phyloP scores from a whole-genome alignment of 2,113 vertebrate species.

The Odobenus rosmarus region DNA sequence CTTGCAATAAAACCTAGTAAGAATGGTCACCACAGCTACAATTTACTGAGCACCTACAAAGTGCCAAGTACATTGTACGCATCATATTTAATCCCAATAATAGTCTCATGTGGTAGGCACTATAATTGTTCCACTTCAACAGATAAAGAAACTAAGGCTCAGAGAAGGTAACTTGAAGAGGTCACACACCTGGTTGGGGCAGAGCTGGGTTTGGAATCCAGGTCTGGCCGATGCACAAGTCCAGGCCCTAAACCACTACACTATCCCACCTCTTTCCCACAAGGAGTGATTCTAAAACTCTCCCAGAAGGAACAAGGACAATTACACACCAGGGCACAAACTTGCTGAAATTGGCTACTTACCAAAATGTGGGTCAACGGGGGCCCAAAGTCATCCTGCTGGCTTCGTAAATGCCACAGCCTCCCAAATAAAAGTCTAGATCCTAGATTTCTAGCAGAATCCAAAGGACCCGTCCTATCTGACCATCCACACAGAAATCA shows the following conservation, averaged over 20 bases:
- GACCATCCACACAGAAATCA: conserved; percentile 21
- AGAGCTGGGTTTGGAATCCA: conserved; percentile 60
- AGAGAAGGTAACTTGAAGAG: conserved; percentile 57
- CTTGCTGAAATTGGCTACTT: conserved; percentile 11
- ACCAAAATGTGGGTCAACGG: conserved; percentile 26
- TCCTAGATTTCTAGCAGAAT: conserved; percentile 42
- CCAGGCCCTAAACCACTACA: neutral
- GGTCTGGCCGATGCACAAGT: neutral
- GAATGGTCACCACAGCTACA: conserved; percentile 3
- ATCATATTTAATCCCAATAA: conserved; percentile 41
- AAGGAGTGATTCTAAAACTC: conserved; percentile 46
- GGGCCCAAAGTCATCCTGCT: neutral
- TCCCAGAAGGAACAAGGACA: conserved; percentile 19
- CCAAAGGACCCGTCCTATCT: conserved; percentile 17
- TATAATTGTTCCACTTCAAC: conserved; percentile 33
- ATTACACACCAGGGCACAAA: neutral
- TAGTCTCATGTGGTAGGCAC: neutral
- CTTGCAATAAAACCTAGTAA: conserved; percentile 29
- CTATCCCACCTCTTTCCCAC: conserved; percentile 29
- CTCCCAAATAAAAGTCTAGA: conserved; percentile 48
- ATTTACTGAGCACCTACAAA: conserved; percentile 11
- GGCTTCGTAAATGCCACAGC: conserved; percentile 12
- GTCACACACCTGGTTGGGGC: conserved; percentile 31
- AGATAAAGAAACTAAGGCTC: conserved; percentile 46
- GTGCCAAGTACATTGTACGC: neutral